Percentiles rank a stretch among this genome's conserved stretches.
Conservation (phyloP, 2,888 invertebrate species). For the Gryllus longicercus region DNA sequence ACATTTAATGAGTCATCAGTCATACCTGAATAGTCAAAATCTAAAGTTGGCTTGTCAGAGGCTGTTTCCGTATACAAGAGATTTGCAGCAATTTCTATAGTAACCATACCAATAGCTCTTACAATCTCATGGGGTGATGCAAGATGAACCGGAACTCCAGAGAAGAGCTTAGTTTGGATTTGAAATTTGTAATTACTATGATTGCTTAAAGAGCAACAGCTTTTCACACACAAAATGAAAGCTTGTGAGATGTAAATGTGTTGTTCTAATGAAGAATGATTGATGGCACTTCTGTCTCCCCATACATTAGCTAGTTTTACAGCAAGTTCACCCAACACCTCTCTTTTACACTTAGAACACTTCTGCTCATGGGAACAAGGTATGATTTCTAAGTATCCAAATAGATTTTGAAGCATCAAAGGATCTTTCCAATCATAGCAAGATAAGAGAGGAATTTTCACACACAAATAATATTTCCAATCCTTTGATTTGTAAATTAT, state of each 20-base stretch:
- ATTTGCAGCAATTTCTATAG: slow-evolving; percentile 59
- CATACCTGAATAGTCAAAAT: slow-evolving; percentile 64
- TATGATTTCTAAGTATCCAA: slow-evolving; percentile 57
- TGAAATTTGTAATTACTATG: not conserved
- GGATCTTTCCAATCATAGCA: slow-evolving; percentile 51
- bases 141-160: slow-evolving; percentile 67
- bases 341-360: slow-evolving; percentile 40
- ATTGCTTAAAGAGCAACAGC: not conserved
- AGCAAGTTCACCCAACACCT: slow-evolving; percentile 49
- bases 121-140: slow-evolving; percentile 60
- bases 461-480: slow-evolving; percentile 66
- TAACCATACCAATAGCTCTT: slow-evolving; percentile 69
- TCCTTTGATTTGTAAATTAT: slow-evolving; percentile 52
- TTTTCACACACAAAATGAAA: slow-evolving; percentile 51
- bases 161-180: slow-evolving; percentile 55
- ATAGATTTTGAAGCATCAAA: slow-evolving; percentile 56
- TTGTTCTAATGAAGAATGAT: slow-evolving; percentile 63
- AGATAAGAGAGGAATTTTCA: slow-evolving; percentile 58
- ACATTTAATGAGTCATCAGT: slow-evolving; percentile 46
- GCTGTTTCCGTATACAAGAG: not conserved
- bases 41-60: slow-evolving; percentile 52
- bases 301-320: slow-evolving; percentile 61
- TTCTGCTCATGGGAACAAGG: slow-evolving; percentile 39
- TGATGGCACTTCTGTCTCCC: slow-evolving; percentile 62
- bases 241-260: slow-evolving; percentile 68